These are phyloP conservation scores for Gandaritis pyraliata DNA, from an alignment of 2,888 invertebrate genomes.

Conservation along the genomic window DNA sequence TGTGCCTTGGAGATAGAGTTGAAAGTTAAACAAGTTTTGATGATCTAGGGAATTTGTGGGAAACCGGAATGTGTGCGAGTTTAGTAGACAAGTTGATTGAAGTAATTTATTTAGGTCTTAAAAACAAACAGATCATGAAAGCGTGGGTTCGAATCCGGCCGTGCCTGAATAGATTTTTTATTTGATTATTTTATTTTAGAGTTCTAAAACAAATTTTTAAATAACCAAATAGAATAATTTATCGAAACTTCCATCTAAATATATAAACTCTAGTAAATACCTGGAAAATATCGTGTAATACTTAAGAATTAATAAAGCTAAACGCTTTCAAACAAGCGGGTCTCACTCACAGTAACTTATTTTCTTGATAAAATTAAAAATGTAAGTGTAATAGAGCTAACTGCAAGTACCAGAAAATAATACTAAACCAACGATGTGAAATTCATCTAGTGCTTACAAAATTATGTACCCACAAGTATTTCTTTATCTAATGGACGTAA, in stretches of 20 bases:
- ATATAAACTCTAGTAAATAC: background rate
- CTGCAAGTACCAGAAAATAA: conserved; percentile 10
- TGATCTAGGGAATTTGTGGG: conserved; percentile 5
- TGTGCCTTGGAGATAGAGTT: background rate
- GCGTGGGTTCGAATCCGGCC: too few relatives aligned
- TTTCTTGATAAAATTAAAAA: conserved; percentile 33
- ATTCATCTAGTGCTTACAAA: conserved; percentile 1
- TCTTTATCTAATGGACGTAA: too few relatives aligned
- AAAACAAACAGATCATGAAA: conserved; percentile 1
- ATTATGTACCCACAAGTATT: background rate
- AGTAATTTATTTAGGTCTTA: conserved; percentile 13
- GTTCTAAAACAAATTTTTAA: too few relatives aligned
- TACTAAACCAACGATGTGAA: conserved; percentile 6
- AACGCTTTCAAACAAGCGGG: conserved; percentile 10
- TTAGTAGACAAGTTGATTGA: conserved; percentile 10
- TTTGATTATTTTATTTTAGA: too few relatives aligned
- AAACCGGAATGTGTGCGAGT: conserved; percentile 10
- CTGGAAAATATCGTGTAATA: background rate
- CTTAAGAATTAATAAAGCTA: conserved; percentile 4
- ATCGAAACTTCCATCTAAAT: too few relatives aligned
- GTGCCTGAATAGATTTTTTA: too few relatives aligned
- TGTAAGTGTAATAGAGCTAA: conserved; percentile 21
- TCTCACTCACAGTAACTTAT: conserved; percentile 10
- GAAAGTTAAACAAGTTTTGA: conserved; percentile 6
- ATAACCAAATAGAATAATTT: too few relatives aligned